Evolutionary conservation across 1,140 invertebrate genomes (phyloP).

Genomic region (Drosophila micromelanica): DNA sequence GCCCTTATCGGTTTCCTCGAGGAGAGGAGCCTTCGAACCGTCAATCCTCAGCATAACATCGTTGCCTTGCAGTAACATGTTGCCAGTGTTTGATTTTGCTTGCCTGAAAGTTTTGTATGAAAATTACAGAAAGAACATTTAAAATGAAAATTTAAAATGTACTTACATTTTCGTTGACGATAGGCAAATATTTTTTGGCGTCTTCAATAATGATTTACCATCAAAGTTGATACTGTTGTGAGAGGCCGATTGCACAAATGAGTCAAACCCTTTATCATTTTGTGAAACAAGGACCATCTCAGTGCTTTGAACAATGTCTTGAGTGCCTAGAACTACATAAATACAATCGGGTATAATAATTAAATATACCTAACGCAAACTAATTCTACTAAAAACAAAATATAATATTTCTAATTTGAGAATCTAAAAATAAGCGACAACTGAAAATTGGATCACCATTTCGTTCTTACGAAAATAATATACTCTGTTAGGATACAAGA

Average conservation of each 20-base stretch:
- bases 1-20: conserved; percentile 19
- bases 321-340: conserved; percentile 21
- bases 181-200: conserved; percentile 21
- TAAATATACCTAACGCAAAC: no score
- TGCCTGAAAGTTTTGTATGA: conserved; percentile 15
- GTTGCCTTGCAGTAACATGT: conserved; percentile 28
- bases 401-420: no score
- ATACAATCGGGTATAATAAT: background rate
- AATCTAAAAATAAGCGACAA: no score
- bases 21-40: no score
- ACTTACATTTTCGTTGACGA: conserved; percentile 43
- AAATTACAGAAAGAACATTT: background rate
- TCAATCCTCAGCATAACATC: conserved; percentile 6
- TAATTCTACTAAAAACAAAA: no score
- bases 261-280: background rate
- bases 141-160: background rate
- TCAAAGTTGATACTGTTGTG: conserved; percentile 12
- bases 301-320: conserved; percentile 7
- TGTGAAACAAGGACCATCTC: conserved; percentile 9
- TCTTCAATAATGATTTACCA: conserved; percentile 34
- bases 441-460: no score
- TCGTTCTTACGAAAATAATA: no score
- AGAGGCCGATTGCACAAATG: conserved; percentile 27
- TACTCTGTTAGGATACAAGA: no score
- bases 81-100: conserved; percentile 10